These are phyloP conservation scores for Oryctes rhinoceros DNA, from an alignment of 1,140 invertebrate species.

Conservation along the genomic window DNA sequence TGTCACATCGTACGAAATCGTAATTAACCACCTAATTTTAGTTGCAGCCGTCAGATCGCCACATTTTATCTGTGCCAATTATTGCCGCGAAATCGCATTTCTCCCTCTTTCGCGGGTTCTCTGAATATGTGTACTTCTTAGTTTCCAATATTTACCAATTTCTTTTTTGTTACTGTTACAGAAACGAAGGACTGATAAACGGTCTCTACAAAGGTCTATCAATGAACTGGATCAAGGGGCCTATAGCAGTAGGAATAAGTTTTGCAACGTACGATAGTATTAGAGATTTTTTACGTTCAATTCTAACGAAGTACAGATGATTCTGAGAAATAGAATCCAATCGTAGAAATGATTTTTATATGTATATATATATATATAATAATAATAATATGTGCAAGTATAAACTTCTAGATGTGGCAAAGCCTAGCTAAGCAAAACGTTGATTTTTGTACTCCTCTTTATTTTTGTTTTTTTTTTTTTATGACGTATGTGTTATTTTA, in stretches of 20 bases:
- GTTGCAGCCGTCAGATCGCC: no score
- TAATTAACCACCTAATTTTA: no score
- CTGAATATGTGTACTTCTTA: no score
- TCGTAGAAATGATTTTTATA: background rate
- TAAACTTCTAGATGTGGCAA: background rate
- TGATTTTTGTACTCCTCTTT: background rate
- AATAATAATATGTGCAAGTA: no score
- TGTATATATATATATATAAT: background rate
- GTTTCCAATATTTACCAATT: no score
- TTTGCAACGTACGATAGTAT: constrained; percentile 95
- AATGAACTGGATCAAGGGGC: constrained; percentile 99
- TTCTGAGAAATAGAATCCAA: background rate
- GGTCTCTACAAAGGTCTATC: constrained; percentile 98
- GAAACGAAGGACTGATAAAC: constrained; percentile 84
- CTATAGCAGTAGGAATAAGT: constrained; percentile 97
- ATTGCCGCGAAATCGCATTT: no score
- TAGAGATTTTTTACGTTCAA: constrained; percentile 66
- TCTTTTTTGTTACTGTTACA: constrained; percentile 54
- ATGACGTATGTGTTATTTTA: background rate
- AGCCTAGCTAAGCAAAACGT: no score
- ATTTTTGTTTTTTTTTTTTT: background rate
- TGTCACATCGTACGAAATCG: no score
- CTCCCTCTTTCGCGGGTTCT: no score
- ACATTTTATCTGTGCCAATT: no score
- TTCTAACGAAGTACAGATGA: constrained; percentile 35